Evolutionary conservation across 2,113 vertebrate genomes (phyloP), one percentile per base, ranked within the genome.

Genomic region (Thalassarche chlororhynchos): DNA sequence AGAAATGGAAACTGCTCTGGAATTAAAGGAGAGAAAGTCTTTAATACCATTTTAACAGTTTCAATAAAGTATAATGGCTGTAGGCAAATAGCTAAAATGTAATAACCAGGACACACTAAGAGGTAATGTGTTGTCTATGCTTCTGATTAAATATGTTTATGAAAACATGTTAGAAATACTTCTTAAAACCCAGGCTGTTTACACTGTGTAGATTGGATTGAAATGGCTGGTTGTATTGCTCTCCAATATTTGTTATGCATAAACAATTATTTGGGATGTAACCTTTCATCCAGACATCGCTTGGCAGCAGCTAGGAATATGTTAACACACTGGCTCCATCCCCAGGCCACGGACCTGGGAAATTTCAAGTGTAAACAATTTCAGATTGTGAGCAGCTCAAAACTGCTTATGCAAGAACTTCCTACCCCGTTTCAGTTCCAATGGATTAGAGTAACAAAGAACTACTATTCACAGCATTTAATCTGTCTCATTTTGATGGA

Each of bases 201-300:
- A 42, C 36, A 24, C 32, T 42, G 26, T 38, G 51, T 84, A 54
- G 61, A 81, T 9, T 69, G 58, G 62, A 83, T 71, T 87, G 77
- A 93, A 95, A 89, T 75, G 17, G 29, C 61, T 82, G 65, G 23
- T 58, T 78, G 17, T 44, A 51, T 52, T 1, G 1, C 44, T 89
- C 21, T 89, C 17, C 26, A 44, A 3, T 90, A 82, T 87, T 96
- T 90, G 87, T 70, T 93, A 70, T 5, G 49, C 44, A 69, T 82
- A 87, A 91, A 85, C 69, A 94, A 32, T 91, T 91, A 82, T n/a
- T 83, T 89, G 77, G 61, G 47, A 93, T 85, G 44, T 82, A 91
- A 93, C 57, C 70, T 94, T 95, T 93, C 61, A 75, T 79, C 77
- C 87, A 95, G 91, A 89, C 69, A 65, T 49, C 52, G 44, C 64